Conservation (phyloP, 1,140 invertebrate species). For the Dendrolimus kikuchii region DNA sequence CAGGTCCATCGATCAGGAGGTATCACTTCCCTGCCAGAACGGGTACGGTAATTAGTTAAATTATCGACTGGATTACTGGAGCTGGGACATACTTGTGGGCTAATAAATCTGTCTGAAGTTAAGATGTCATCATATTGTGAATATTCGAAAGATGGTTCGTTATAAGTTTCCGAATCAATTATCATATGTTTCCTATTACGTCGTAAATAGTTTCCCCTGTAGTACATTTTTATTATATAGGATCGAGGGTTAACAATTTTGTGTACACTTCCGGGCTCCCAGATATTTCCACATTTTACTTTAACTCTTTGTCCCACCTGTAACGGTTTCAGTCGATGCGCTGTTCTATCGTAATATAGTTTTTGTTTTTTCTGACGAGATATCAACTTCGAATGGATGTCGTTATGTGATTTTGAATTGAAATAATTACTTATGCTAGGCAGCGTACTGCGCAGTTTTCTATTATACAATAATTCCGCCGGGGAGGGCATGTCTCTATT, state of each 20-base stretch:
- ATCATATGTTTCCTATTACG: background rate
- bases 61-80: no score
- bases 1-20: slow-evolving; percentile 12
- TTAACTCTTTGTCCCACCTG: slow-evolving; percentile 12
- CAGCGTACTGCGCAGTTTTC: slow-evolving; percentile 14
- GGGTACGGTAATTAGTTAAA: slow-evolving; percentile 5
- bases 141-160: no score
- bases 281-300: slow-evolving; percentile 5
- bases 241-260: background rate
- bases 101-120: no score
- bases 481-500: slow-evolving; percentile 10
- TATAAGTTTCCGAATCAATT: no score
- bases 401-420: slow-evolving; percentile 5
- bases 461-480: slow-evolving; percentile 14
- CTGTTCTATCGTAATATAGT: slow-evolving; percentile 5
- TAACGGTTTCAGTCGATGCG: slow-evolving; percentile 6
- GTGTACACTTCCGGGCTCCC: background rate
- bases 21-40: slow-evolving; percentile 13
- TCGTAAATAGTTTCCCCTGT: slow-evolving; percentile 1
- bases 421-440: slow-evolving; percentile 6
- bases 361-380: slow-evolving; percentile 8
- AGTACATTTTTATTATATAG: slow-evolving; percentile 2
- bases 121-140: no score
- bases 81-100: background rate
- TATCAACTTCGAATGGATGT: slow-evolving; percentile 4